A percentile compares a stretch with the other conserved stretches of the same genome.
Evolutionary conservation across 2,888 invertebrate genomes (phyloP).

Genomic region (Mycalesis mineus): DNA sequence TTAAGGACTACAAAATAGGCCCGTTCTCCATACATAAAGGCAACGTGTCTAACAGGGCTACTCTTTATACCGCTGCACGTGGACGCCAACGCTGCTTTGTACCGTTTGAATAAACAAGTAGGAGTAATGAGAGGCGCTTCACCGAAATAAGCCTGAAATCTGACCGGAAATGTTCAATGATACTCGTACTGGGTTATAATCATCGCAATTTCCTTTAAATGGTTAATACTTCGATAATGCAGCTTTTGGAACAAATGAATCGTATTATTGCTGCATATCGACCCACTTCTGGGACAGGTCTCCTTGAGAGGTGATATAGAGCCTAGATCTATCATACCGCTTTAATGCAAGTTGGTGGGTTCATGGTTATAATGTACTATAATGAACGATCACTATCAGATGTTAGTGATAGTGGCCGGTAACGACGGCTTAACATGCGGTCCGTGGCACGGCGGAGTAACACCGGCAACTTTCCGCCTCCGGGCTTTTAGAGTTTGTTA

Average conservation of each 20-base stretch:
- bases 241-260: neutral
- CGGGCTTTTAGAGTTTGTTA: no score
- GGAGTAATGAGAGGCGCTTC: conserved; percentile 20
- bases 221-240: neutral
- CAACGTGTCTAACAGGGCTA: conserved; percentile 5
- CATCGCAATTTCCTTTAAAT: neutral
- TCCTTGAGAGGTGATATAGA: no score
- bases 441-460: no score
- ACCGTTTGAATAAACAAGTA: conserved; percentile 29
- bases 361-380: no score
- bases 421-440: no score
- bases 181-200: neutral
- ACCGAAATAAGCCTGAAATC: conserved; percentile 13
- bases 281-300: no score
- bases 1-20: conserved; percentile 12
- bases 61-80: neutral
- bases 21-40: conserved; percentile 1
- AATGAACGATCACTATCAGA: no score
- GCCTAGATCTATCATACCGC: no score
- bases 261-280: no score
- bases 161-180: neutral
- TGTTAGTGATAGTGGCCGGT: no score
- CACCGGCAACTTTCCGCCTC: no score
- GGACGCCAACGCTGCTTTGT: conserved; percentile 19
- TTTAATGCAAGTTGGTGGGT: no score